Evolutionary conservation across 2,113 vertebrate genomes (phyloP), one percentile per base, ranked within the genome.

Genomic region (Apus apus): DNA sequence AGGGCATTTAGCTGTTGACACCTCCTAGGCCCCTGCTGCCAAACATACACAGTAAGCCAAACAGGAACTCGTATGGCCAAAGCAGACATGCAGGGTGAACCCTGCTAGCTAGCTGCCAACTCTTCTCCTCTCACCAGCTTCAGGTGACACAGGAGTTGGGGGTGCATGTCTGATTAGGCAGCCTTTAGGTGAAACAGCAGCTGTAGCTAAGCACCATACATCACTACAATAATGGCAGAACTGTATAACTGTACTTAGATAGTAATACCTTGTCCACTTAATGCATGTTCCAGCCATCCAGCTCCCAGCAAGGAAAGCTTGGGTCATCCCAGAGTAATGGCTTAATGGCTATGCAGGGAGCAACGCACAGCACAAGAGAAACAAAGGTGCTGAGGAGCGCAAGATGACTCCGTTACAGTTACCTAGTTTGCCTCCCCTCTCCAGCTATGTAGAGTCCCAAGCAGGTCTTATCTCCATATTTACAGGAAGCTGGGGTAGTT

Each of bases 71-170:
- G 13, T 1, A 16, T 67, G 32, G 54, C 54, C 29, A 53, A 3
- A 0, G 0, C 0, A 0, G 22, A 34, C 10, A 7, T 7, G 16
- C 46, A 77, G 38, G 17, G 15, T 43, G 26, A 93, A 23, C 64
- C 36, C 67, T 51, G 38, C 32, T 51, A 58, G 61, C 22, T 40
- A 82, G 34, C 26, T 81, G 38, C 15, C 27, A 34, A 15, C 13
- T 78, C 54, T 67, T 17, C 32, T 83, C n/a, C 50, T 13, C 2
- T 38, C 38, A 38, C 17, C 9, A 71, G 21, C 60, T 25, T 50
- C 5, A 58, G 30, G 27, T 45, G 72, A n/a, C 5, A 0, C 15
- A 26, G 48, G 19, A 79, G 64, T 48, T 21, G 5, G 9, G 18
- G 34, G 13, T 46, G 6, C 29, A 6, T 14, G 3, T 34, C 50